These are phyloP conservation scores for Sprattus sprattus DNA, from an alignment of 2,113 vertebrate genomes.

Conservation along the genomic window DNA sequence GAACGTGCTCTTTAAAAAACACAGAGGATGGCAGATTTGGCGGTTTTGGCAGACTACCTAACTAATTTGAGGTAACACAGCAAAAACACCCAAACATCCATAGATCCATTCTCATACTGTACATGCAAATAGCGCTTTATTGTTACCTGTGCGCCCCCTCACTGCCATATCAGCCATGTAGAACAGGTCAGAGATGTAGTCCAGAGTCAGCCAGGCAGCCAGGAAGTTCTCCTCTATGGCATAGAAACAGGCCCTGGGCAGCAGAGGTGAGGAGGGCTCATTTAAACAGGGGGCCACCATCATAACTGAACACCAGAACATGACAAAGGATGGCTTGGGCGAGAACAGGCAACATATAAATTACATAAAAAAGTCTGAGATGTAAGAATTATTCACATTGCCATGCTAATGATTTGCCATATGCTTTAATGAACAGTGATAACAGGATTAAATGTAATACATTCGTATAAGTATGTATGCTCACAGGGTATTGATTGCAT, in stretches of 20 bases:
- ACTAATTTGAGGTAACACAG: neutral
- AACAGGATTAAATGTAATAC: too few relatives aligned
- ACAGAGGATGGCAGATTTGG: neutral
- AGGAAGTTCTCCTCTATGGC: conserved; percentile 70
- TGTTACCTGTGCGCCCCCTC: conserved; percentile 78
- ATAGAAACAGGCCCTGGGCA: conserved; percentile 80
- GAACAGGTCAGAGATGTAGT: conserved; percentile 79
- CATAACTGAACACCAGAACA: neutral
- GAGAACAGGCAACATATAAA: too few relatives aligned
- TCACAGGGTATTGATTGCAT: too few relatives aligned
- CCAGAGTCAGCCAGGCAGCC: conserved; percentile 79
- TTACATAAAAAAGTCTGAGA: too few relatives aligned
- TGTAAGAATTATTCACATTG: too few relatives aligned
- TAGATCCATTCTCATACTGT: neutral
- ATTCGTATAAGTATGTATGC: too few relatives aligned
- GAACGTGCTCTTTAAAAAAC: neutral
- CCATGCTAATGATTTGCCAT: too few relatives aligned
- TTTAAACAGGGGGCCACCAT: neutral
- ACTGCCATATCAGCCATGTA: conserved; percentile 78
- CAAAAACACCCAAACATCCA: neutral
- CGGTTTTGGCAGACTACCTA: neutral
- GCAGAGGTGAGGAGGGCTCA: neutral
- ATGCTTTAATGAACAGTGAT: too few relatives aligned
- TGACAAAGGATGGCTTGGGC: too few relatives aligned
- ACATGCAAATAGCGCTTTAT: neutral